These are phyloP conservation scores for Ceratina australensis DNA, from an alignment of 1,140 invertebrate genomes.

Conservation along the genomic window DNA sequence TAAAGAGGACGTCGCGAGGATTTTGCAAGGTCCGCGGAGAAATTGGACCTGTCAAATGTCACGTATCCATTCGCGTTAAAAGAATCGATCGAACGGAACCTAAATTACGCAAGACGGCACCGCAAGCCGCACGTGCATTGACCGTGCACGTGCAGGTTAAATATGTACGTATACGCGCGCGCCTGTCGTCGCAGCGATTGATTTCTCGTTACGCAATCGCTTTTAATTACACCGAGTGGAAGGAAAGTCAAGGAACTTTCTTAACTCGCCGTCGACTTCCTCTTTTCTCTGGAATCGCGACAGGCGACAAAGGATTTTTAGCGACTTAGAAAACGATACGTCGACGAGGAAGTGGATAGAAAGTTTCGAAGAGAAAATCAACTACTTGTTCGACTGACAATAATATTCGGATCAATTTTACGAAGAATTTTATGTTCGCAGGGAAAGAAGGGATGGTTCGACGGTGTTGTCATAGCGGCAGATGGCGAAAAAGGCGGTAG, in stretches of 20 bases:
- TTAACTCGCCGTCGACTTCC: slow-evolving; percentile 13
- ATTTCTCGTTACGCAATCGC: slow-evolving; percentile 57
- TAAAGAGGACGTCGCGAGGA: slow-evolving; percentile 2
- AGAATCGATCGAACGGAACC: slow-evolving; percentile 23
- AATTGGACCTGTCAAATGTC: slow-evolving; percentile 58
- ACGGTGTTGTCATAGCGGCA: background rate
- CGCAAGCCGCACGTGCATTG: slow-evolving; percentile 31
- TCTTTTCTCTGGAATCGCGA: background rate
- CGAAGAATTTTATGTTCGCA: background rate
- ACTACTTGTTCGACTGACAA: too few relatives aligned
- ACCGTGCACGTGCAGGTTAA: background rate
- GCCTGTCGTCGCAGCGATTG: slow-evolving; percentile 51
- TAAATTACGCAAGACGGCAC: slow-evolving; percentile 41
- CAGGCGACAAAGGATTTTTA: background rate
- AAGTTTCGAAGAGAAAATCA: background rate
- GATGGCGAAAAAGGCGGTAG: background rate
- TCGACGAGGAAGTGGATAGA: background rate
- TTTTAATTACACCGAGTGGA: background rate
- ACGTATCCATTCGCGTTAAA: slow-evolving; percentile 50
- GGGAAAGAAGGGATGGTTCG: too few relatives aligned
- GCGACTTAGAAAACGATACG: background rate
- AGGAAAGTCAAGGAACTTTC: slow-evolving; percentile 54
- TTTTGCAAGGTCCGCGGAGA: slow-evolving; percentile 45
- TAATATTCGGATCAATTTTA: too few relatives aligned
- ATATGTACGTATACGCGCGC: background rate